phyloP scores from a whole-genome alignment of 2,113 vertebrate genomes.

The Hiodon alosoides region DNA sequence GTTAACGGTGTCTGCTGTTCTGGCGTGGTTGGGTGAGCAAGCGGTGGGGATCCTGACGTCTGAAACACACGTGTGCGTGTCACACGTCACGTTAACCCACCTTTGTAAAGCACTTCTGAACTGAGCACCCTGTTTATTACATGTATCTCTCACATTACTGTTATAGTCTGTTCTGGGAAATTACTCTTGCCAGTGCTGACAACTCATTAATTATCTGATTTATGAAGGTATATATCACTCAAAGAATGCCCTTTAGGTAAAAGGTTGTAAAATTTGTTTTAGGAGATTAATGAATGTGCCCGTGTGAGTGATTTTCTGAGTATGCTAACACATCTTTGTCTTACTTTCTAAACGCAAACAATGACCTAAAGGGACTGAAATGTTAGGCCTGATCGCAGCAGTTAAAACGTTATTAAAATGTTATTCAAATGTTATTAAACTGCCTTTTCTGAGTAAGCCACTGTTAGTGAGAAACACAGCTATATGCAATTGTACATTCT shows the following conservation, averaged over 20 bases:
- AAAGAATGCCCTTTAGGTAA: conserved; percentile 21
- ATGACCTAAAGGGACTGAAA: conserved; percentile 3
- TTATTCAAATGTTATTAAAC: no score
- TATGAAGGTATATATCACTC: conserved; percentile 20
- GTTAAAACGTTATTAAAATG: no score
- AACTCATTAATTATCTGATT: conserved; percentile 9
- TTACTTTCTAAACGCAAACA: neutral
- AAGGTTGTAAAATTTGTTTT: conserved; percentile 23
- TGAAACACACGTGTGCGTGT: neutral
- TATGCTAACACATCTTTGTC: neutral
- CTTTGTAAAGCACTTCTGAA: conserved; percentile 11
- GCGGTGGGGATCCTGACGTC: neutral
- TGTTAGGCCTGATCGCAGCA: neutral
- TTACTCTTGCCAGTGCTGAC: conserved; percentile 6
- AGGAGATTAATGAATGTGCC: conserved; percentile 20
- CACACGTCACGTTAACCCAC: neutral
- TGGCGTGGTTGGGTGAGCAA: neutral
- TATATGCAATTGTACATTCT: neutral
- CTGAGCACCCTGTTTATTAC: conserved; percentile 3
- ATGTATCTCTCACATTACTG: conserved; percentile 5
- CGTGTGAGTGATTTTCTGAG: neutral
- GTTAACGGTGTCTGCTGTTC: conserved; percentile 10
- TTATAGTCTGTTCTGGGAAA: conserved; percentile 14
- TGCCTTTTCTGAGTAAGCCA: neutral
- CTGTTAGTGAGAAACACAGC: neutral